These are phyloP conservation scores for Synanceia verrucosa DNA, from an alignment of 2,797 vertebrate genomes.

Conservation along the genomic window DNA sequence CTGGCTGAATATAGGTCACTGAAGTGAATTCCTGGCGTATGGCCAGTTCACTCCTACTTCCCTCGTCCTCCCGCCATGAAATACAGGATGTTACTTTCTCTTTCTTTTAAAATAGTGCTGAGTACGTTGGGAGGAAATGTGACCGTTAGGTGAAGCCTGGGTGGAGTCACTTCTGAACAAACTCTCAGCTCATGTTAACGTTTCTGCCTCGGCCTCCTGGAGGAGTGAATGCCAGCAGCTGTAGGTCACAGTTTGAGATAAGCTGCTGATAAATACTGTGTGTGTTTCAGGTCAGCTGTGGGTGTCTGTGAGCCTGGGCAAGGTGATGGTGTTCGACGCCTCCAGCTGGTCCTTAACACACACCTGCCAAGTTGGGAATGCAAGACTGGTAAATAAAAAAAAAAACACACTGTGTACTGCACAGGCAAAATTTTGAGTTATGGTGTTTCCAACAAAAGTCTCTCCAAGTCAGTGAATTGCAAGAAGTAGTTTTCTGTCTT, in stretches of 20 bases:
- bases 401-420: not conserved
- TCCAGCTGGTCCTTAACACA: constrained; percentile 94
- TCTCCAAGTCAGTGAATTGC: not conserved
- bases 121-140: constrained; percentile 34
- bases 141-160: constrained; percentile 54
- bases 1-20: constrained; percentile 75
- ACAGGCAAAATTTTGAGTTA: not conserved
- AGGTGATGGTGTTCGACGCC: constrained; percentile 93
- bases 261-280: not conserved
- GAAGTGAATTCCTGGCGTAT: constrained; percentile 64
- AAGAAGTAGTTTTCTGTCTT: not conserved
- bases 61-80: constrained; percentile 3
- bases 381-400: constrained; percentile 75
- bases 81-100: constrained; percentile 41
- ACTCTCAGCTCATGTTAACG: not conserved
- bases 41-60: constrained; percentile 41
- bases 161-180: constrained; percentile 52
- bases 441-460: not conserved
- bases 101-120: constrained; percentile 34
- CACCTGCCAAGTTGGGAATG: constrained; percentile 88
- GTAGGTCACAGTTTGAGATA: constrained; percentile 5
- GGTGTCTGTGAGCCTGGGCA: constrained; percentile 87
- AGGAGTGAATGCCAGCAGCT: constrained; percentile 17
- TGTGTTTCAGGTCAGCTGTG: constrained; percentile 87
- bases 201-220: not conserved